A percentile compares a stretch with the other conserved stretches of the same genome.
Conservation (phyloP, 2,113 vertebrate species). For the Grus americana region DNA sequence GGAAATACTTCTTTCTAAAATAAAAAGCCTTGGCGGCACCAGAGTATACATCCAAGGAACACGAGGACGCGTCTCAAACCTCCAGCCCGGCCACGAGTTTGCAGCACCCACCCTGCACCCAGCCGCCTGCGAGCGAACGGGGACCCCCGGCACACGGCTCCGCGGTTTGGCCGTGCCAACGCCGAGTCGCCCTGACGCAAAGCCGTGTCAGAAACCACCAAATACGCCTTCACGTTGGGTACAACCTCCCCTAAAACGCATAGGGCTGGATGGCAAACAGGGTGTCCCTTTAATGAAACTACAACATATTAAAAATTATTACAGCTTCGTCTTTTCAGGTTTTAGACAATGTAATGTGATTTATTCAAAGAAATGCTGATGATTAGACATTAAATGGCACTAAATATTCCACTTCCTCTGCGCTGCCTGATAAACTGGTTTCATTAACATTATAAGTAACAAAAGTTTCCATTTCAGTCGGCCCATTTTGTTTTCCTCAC, state of each 20-base stretch:
- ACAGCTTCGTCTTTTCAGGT: conserved; percentile 74
- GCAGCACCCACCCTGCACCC: not conserved
- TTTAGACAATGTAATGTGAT: conserved; percentile 78
- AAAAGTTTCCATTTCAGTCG: conserved; percentile 78
- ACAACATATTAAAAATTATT: conserved; percentile 74
- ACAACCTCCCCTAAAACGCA: not conserved
- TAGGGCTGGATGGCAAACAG: conserved; percentile 39
- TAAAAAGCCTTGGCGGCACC: not conserved
- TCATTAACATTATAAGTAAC: conserved; percentile 80
- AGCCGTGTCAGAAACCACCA: not conserved
- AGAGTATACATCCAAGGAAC: not conserved
- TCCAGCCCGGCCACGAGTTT: not conserved
- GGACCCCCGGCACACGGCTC: not conserved
- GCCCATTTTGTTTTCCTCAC: conserved; percentile 68
- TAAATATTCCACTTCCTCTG: conserved; percentile 78
- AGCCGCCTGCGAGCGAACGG: fast-evolving
- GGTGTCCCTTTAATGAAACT: conserved; percentile 72
- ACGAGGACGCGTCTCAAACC: not conserved
- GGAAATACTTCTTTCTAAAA: not conserved
- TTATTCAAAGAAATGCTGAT: conserved; percentile 78
- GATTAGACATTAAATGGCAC: conserved; percentile 78
- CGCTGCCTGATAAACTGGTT: conserved; percentile 77
- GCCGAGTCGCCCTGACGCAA: not conserved
- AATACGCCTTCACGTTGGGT: not conserved
- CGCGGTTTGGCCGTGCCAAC: fast-evolving